These are phyloP conservation scores for Lagocephalus sceleratus DNA, from an alignment of 2,797 vertebrate genomes.

Conservation along the genomic window DNA sequence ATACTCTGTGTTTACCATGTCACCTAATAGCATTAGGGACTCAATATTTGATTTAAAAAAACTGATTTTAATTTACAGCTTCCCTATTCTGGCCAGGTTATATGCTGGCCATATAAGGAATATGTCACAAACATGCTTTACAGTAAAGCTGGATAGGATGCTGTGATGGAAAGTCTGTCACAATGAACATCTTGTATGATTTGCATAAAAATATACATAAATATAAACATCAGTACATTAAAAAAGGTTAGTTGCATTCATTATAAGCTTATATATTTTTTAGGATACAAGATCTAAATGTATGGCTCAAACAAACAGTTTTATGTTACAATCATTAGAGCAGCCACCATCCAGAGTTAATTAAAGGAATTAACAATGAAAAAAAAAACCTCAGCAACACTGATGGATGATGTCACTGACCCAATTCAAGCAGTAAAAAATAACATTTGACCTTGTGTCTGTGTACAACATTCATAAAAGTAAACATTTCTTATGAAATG, in stretches of 20 bases:
- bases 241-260: not conserved
- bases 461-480: constrained; percentile 28
- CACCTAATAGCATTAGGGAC: constrained; percentile 16
- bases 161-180: constrained; percentile 14
- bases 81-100: not conserved
- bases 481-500: constrained; percentile 27
- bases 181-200: constrained; percentile 4
- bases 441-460: not conserved
- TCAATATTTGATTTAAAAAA: not conserved
- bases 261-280: not conserved
- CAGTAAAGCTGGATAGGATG: not conserved
- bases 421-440: not conserved
- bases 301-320: not conserved
- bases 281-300: not conserved
- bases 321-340: constrained; percentile 8
- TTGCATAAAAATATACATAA: constrained; percentile 6
- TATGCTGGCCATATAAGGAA: not conserved
- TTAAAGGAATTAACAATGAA: constrained; percentile 4
- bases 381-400: not conserved
- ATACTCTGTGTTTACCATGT: not conserved
- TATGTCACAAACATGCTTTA: not conserved
- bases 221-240: constrained; percentile 33
- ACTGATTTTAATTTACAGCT: constrained; percentile 4
- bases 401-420: not conserved
- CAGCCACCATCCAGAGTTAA: constrained; percentile 14